Evolutionary conservation across 2,113 vertebrate species (phyloP), one percentile per base, ranked within the genome.

Genomic region (Garra rufa): DNA sequence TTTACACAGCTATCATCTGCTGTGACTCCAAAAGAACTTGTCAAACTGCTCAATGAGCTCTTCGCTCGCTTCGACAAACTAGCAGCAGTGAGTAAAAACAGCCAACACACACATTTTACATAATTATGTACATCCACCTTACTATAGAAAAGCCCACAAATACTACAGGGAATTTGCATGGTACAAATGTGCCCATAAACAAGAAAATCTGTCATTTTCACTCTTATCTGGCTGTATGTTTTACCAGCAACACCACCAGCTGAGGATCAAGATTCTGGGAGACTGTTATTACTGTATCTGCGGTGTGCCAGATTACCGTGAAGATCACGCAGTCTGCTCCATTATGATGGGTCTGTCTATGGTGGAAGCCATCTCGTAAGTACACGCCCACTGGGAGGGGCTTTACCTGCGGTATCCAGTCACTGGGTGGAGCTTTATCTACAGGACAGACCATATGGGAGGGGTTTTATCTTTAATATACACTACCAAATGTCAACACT

Each of bases 241-340:
- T 28, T 73, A 21, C 34, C 92, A 99, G 97, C 92, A 95, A 91
- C 92, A 98, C 88, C 96, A 98, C 88, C 97, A 98, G 87, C 89
- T 98, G 85, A 95, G 97, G 24, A 99, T 99, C 87, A 99, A 99
- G 94, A 99, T 99, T 89, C 93, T 99, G 71, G 97, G 97, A 0
- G 97, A 99, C 91, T 99, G 97, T 76, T 99, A 99, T 89, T 99
- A 99, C 90, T 99, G 98, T 85, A 99, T 99, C 92, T 99, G 97
- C 1, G 98, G 97, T 10, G 94, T 99, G 85, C 98, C 98, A 0
- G 97, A 98, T 88, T 98, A 95, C 90, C 94, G 97, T 1, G 96
- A 98, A 5, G 97, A 99, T 90, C 97, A 99, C 0, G 97, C 97
- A 0, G 95, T 93, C 73, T 98, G 97, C 92, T 98, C 96, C 85